Conservation (phyloP, 2,888 invertebrate genomes). For the Aphodius sticticus region DNA sequence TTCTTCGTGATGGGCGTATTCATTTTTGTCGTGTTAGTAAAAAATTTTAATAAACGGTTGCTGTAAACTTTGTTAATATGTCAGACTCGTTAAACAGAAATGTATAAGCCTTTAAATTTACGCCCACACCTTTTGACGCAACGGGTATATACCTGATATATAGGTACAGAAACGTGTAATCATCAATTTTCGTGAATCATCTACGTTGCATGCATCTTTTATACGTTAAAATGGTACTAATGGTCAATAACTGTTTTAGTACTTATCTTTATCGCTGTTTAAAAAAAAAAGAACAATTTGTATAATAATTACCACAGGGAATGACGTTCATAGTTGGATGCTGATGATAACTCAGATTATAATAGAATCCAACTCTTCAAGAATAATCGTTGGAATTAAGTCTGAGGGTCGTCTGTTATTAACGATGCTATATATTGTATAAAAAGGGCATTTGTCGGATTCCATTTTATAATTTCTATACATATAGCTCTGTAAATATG, state of each 20-base stretch:
- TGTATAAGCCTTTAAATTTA: not conserved
- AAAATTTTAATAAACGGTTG: too few species aligned
- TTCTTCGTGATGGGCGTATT: not conserved
- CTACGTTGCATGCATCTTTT: not conserved
- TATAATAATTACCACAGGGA: not conserved
- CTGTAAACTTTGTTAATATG: too few species aligned
- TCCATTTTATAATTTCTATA: not conserved
- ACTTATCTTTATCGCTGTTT: not conserved
- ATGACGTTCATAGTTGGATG: not conserved
- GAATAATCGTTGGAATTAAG: not conserved
- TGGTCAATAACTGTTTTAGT: not conserved
- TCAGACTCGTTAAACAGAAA: not conserved
- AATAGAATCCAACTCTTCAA: too few species aligned
- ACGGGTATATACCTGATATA: not conserved
- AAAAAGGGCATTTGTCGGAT: not conserved
- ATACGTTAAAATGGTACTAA: not conserved
- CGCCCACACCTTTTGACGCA: too few species aligned
- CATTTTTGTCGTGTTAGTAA: not conserved
- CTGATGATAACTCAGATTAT: not conserved
- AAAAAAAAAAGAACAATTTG: not conserved
- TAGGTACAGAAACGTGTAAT: not conserved
- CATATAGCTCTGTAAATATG: not conserved
- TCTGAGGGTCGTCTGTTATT: not conserved
- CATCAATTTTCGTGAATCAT: not conserved
- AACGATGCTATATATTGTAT: not conserved